Percentiles rank a stretch among this genome's conserved stretches.
These are phyloP conservation scores for Neoscelio sp. DNA, from an alignment of 2,888 invertebrate genomes.

Conservation along the genomic window DNA sequence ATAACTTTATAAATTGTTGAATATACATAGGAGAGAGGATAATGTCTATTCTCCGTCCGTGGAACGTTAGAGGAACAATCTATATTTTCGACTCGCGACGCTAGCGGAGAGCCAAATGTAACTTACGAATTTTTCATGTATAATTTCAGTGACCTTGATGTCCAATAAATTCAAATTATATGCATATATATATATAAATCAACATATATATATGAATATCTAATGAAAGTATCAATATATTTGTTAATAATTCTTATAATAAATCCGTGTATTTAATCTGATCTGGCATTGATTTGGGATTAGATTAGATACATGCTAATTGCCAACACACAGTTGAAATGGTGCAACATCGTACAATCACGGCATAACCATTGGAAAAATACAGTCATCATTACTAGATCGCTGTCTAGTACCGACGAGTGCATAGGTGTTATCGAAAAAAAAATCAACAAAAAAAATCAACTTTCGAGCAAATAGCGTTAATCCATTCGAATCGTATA, in stretches of 20 bases:
- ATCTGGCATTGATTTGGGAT: slow-evolving; percentile 13
- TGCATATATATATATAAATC: slow-evolving; percentile 37
- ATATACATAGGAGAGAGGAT: no score
- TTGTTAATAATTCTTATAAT: slow-evolving; percentile 37
- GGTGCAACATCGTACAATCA: slow-evolving; percentile 44
- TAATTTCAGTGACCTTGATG: slow-evolving; percentile 50
- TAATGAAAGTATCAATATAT: slow-evolving; percentile 50
- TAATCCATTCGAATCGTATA: slow-evolving; percentile 8
- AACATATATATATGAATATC: slow-evolving; percentile 50
- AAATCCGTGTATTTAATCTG: slow-evolving; percentile 28
- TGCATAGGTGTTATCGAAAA: slow-evolving; percentile 45
- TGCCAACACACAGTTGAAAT: slow-evolving; percentile 10
- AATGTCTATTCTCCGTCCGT: no score
- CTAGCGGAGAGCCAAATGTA: no score
- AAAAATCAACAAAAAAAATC: slow-evolving; percentile 13
- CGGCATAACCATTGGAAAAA: slow-evolving; percentile 43
- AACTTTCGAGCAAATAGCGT: slow-evolving; percentile 23
- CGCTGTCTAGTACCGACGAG: slow-evolving; percentile 51
- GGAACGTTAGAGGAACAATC: no score
- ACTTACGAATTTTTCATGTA: slow-evolving; percentile 42
- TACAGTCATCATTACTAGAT: slow-evolving; percentile 52
- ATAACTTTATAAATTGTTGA: no score
- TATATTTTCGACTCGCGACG: no score
- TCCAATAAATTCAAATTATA: slow-evolving; percentile 44
- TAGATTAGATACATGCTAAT: slow-evolving; percentile 35